A percentile compares a stretch with the other conserved stretches of the same genome.
Conservation (phyloP, 2,797 vertebrate species). For the Galagoides demidoff region DNA sequence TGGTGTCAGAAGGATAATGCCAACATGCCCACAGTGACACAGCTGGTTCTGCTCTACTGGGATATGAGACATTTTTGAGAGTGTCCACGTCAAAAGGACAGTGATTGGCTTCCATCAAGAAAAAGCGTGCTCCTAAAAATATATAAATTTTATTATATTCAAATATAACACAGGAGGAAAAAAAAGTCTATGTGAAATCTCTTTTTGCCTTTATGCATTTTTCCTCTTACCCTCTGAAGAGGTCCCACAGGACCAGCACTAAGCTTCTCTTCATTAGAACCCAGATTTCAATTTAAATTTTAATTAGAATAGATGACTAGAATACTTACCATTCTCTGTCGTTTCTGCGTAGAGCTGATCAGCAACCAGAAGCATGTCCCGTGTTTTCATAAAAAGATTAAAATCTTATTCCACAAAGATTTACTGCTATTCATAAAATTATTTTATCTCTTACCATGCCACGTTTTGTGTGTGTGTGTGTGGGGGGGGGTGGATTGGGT, state of each 20-base stretch:
- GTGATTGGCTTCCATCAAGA: conserved; percentile 61
- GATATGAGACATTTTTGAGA: conserved; percentile 70
- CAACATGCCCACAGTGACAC: conserved; percentile 53
- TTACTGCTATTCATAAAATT: conserved; percentile 68
- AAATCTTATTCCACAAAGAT: conserved; percentile 72
- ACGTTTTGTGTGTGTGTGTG: background rate
- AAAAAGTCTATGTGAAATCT: conserved; percentile 78
- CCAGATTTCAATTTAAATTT: conserved; percentile 89
- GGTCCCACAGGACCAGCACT: conserved; percentile 86
- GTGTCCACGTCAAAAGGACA: conserved; percentile 60
- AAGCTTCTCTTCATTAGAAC: conserved; percentile 90
- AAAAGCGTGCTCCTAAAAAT: conserved; percentile 49
- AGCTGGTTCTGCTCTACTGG: conserved; percentile 31
- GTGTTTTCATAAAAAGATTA: conserved; percentile 76
- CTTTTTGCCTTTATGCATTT: conserved; percentile 78
- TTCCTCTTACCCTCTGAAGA: conserved; percentile 81
- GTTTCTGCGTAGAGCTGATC: conserved; percentile 81
- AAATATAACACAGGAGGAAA: conserved; percentile 61
- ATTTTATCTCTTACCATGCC: conserved; percentile 50
- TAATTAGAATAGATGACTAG: conserved; percentile 89
- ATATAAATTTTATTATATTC: conserved; percentile 50
- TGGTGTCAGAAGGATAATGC: conserved; percentile 61
- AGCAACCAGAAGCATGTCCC: conserved; percentile 71
- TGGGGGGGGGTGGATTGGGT: background rate
- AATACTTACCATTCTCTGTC: conserved; percentile 81